A percentile compares a stretch with the other conserved stretches of the same genome.
Conservation (phyloP, 2,797 vertebrate species). For the Rousettus madagascariensis region DNA sequence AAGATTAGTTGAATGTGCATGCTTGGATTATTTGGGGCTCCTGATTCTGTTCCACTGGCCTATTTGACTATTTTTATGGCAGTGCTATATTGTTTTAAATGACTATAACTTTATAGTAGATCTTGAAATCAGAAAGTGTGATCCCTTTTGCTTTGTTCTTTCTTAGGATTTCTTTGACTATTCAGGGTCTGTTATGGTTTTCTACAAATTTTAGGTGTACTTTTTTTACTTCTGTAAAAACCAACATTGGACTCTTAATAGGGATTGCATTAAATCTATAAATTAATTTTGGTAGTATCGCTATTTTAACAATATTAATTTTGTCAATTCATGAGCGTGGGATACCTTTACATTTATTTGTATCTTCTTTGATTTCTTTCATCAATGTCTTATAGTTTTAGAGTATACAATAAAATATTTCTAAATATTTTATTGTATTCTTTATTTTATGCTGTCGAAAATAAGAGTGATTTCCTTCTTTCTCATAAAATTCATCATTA, state of each 20-base stretch:
- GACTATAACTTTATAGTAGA: neutral
- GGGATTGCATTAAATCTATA: neutral
- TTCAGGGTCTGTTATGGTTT: neutral
- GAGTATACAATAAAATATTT: neutral
- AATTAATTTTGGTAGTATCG: neutral
- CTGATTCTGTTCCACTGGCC: neutral
- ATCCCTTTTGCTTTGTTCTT: neutral
- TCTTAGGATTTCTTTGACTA: neutral
- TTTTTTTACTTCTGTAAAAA: neutral
- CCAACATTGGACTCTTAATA: neutral
- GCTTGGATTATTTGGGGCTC: neutral
- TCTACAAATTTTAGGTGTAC: neutral
- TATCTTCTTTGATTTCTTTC: neutral
- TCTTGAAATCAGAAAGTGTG: neutral
- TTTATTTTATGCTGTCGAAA: neutral
- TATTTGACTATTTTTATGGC: neutral
- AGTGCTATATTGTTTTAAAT: neutral
- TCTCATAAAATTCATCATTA: neutral
- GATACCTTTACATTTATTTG: neutral
- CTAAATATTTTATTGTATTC: neutral
- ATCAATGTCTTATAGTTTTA: neutral
- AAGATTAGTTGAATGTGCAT: neutral
- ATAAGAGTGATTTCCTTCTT: neutral
- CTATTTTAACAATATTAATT: neutral
- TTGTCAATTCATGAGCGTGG: neutral